Percentiles rank a stretch among this genome's conserved stretches.
Evolutionary conservation across 23 tunicate species (phyloP).

Genomic region (Ascidia mentula): DNA sequence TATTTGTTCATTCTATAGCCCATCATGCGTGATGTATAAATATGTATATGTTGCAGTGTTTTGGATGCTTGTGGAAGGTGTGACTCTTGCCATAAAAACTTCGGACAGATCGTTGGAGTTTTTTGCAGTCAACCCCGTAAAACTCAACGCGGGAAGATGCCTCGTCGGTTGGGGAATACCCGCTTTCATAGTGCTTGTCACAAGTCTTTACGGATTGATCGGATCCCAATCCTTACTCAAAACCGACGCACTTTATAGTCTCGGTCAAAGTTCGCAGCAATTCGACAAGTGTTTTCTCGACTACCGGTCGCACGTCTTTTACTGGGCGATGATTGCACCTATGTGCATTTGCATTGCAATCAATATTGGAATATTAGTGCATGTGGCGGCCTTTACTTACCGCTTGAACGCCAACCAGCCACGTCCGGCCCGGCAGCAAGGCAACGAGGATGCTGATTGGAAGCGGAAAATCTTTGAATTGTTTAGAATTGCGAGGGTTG

Average conservation of each 20-base stretch:
- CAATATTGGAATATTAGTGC: not conserved
- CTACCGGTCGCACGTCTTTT: not conserved
- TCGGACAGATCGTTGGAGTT: not conserved
- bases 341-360: not conserved
- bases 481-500: not conserved
- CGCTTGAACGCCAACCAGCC: not conserved
- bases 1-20: too few species aligned
- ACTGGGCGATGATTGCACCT: not conserved
- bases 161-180: not conserved
- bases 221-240: not conserved
- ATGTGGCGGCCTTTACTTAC: not conserved
- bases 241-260: not conserved
- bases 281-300: not conserved
- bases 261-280: not conserved
- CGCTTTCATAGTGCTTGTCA: not conserved
- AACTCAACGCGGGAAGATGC: constrained; percentile 6
- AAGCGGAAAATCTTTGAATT: not conserved
- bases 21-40: too few species aligned
- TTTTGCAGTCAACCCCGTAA: not conserved
- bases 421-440: not conserved
- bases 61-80: constrained; percentile 20
- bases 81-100: constrained; percentile 13
- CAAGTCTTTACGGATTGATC: not conserved
- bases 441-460: not conserved
- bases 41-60: not conserved